Percentiles rank a stretch among this genome's conserved stretches.
Evolutionary conservation across 2,113 vertebrate genomes (phyloP).

Genomic region (Rhinopithecus roxellana): DNA sequence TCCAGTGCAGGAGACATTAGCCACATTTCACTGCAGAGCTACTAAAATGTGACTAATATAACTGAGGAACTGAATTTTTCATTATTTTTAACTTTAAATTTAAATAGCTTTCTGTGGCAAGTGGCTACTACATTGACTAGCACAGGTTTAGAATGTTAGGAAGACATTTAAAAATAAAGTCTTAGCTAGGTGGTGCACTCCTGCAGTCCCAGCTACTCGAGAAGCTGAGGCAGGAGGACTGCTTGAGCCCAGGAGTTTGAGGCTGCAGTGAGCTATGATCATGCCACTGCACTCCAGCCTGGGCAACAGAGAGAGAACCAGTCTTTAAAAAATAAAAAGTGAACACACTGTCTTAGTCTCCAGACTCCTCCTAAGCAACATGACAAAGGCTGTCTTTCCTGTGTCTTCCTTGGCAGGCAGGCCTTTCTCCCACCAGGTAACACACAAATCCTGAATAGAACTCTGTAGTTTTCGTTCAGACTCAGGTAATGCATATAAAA

Average conservation of each 20-base stretch:
- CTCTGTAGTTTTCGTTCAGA: slow-evolving; percentile 83
- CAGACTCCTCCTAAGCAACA: slow-evolving; percentile 89
- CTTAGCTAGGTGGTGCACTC: not conserved
- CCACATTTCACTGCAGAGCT: not conserved
- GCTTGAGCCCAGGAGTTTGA: not conserved
- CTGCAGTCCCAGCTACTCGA: not conserved
- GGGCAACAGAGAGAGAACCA: too few species aligned
- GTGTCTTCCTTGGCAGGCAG: slow-evolving; percentile 91
- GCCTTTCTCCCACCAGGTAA: slow-evolving; percentile 94
- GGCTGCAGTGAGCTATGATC: not conserved
- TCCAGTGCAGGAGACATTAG: fast-evolving
- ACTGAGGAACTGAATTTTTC: too few species aligned
- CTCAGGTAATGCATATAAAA: slow-evolving; percentile 85
- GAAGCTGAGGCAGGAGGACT: not conserved
- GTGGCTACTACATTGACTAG: not conserved
- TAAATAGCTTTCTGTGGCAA: not conserved
- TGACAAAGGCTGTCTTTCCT: slow-evolving; percentile 88
- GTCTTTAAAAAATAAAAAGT: not conserved
- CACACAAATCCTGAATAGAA: slow-evolving; percentile 86
- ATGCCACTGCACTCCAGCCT: too few species aligned
- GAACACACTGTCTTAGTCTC: slow-evolving; percentile 85
- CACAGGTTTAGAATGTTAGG: not conserved
- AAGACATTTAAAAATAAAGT: not conserved
- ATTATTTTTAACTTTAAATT: not conserved
- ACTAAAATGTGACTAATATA: fast-evolving